Evolutionary conservation across 2,113 vertebrate species (phyloP).

Genomic region (Alectura lathami): DNA sequence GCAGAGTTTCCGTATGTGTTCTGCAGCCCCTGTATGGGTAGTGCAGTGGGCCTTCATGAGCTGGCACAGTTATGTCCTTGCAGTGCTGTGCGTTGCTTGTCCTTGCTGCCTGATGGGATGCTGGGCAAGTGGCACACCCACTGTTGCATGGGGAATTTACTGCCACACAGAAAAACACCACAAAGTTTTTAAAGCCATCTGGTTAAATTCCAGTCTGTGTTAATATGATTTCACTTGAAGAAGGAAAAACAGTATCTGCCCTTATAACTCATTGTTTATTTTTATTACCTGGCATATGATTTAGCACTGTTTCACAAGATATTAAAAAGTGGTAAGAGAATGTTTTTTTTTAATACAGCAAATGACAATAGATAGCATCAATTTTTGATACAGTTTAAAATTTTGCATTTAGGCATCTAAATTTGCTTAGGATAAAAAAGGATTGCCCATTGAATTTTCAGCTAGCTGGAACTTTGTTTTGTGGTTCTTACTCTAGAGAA

Average conservation of each 20-base stretch:
- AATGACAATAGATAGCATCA: background rate
- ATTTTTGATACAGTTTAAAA: background rate
- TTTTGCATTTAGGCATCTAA: background rate
- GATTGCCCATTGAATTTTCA: background rate
- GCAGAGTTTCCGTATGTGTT: background rate
- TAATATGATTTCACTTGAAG: background rate
- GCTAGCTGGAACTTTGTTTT: background rate
- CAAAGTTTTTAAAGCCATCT: background rate
- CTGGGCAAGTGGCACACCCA: background rate
- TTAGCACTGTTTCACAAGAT: background rate
- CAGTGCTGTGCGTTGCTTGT: background rate
- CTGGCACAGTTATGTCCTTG: background rate
- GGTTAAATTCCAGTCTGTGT: background rate
- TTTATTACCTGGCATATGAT: background rate
- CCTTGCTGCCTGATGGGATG: rapidly evolving
- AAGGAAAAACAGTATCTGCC: background rate
- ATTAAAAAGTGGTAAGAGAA: background rate
- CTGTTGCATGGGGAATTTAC: background rate
- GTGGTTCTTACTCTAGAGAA: background rate
- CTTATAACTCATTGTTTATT: background rate
- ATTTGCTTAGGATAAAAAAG: background rate
- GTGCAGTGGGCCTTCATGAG: background rate
- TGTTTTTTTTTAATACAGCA: background rate
- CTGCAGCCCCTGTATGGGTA: background rate
- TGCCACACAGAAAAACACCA: background rate